Conservation (phyloP, 2,888 invertebrate species). For the Adelphocoris suturalis region DNA sequence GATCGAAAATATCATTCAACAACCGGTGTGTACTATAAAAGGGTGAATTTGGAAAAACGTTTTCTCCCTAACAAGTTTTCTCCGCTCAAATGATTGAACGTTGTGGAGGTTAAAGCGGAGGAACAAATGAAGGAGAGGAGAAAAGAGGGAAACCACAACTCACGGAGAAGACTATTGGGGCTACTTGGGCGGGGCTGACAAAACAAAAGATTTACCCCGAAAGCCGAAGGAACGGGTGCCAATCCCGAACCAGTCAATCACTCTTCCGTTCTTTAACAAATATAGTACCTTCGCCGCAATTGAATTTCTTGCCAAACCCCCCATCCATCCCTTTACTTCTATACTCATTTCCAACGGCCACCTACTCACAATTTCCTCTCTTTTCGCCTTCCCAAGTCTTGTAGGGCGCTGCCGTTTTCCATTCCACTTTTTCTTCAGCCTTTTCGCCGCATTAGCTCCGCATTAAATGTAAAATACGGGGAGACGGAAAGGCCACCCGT, state of each 20-base stretch:
- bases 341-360: constrained; percentile 30
- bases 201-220: constrained; percentile 68
- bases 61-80: background rate
- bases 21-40: no score
- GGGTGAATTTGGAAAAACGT: background rate
- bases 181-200: constrained; percentile 60
- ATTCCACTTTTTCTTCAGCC: constrained; percentile 5
- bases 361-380: constrained; percentile 46
- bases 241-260: constrained; percentile 64
- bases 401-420: background rate
- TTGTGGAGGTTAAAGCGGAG: background rate
- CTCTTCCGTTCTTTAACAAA: constrained; percentile 64
- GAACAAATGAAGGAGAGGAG: background rate
- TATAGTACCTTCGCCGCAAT: constrained; percentile 56
- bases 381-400: background rate
- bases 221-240: constrained; percentile 59
- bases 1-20: no score
- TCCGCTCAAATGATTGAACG: background rate
- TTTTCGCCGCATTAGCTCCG: constrained; percentile 54
- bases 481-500: background rate
- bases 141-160: constrained; percentile 9
- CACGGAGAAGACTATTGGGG: constrained; percentile 33
- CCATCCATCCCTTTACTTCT: background rate
- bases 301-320: constrained; percentile 45
- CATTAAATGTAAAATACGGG: constrained; percentile 43